Conservation (phyloP, 1,140 invertebrate genomes). For the Cotesia vestalis region DNA sequence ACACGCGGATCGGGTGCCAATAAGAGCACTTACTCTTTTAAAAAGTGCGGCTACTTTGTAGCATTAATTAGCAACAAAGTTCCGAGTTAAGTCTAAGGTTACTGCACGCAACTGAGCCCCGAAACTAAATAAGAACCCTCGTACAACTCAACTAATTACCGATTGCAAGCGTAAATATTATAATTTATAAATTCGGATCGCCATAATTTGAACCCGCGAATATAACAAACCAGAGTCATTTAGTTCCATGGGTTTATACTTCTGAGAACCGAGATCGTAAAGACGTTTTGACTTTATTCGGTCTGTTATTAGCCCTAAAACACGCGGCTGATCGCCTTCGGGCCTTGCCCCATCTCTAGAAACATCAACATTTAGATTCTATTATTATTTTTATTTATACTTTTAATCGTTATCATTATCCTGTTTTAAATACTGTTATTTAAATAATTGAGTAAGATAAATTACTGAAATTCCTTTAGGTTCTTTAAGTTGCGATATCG, state of each 20-base stretch:
- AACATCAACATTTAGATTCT: constrained; percentile 49
- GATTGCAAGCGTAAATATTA: no score
- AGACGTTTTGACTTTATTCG: constrained; percentile 42
- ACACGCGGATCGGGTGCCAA: no score
- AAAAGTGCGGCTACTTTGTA: constrained; percentile 42
- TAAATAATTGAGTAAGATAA: no score
- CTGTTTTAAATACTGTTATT: no score
- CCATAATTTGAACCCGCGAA: constrained; percentile 2
- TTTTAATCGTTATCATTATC: no score
- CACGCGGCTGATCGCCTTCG: background rate
- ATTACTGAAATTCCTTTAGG: no score
- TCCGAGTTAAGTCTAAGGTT: constrained; percentile 14
- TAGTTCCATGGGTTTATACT: constrained; percentile 42
- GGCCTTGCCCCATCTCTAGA: background rate
- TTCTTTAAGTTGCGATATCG: no score
- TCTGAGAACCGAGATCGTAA: constrained; percentile 64
- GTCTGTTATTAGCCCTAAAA: constrained; percentile 24
- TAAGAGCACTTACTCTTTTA: no score
- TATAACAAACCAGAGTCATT: background rate
- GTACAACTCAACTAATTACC: no score
- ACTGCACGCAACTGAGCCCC: background rate
- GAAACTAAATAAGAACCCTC: no score
- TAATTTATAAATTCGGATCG: no score
- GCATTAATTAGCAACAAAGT: constrained; percentile 50
- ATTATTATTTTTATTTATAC: no score